phyloP scores from a whole-genome alignment of 1,140 invertebrate species.

The Pteromalus puparum region DNA sequence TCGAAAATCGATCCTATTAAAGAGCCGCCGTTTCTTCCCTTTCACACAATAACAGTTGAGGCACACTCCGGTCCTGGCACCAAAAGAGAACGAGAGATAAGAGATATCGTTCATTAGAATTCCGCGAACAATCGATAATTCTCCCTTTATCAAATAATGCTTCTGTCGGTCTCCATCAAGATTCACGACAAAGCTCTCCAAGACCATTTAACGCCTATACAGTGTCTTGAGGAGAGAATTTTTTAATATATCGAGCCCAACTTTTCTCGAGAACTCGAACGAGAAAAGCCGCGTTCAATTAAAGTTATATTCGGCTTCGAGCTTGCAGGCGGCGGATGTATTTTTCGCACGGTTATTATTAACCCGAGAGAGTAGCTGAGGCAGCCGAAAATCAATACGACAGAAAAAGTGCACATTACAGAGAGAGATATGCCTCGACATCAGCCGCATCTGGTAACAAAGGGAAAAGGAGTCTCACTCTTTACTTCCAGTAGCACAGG shows the following conservation, averaged over 20 bases:
- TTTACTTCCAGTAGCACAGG: too few species aligned
- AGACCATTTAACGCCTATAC: too few species aligned
- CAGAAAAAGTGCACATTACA: background rate
- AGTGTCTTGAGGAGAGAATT: background rate
- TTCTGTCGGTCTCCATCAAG: background rate
- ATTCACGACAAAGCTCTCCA: background rate
- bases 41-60: too few species aligned
- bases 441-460: too few species aligned
- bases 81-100: background rate
- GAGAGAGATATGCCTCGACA: too few species aligned
- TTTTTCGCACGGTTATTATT: conserved; percentile 28
- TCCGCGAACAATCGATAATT: too few species aligned
- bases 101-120: background rate
- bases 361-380: background rate
- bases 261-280: background rate
- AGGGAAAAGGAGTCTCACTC: too few species aligned
- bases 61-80: background rate
- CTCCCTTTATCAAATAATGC: background rate
- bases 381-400: conserved; percentile 20
- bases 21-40: too few species aligned
- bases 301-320: background rate
- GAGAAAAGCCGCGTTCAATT: background rate
- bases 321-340: background rate
- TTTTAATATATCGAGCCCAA: background rate
- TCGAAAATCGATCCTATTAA: background rate